phyloP scores from a whole-genome alignment of 2,797 vertebrate genomes.

The Rhyacichthys aspro region DNA sequence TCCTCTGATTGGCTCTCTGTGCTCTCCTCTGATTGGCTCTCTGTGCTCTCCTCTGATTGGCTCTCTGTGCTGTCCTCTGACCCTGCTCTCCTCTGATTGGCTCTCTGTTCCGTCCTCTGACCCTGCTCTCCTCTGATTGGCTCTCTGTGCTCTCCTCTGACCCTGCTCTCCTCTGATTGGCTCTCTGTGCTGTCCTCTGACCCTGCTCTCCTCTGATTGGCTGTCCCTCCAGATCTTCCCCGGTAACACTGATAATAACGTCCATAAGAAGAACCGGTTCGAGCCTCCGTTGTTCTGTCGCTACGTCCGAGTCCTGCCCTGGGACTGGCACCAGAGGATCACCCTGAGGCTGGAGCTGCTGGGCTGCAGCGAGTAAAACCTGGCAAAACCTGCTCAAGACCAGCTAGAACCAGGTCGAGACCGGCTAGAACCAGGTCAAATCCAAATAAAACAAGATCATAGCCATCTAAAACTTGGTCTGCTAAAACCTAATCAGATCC shows the following conservation, averaged over 20 bases:
- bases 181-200: not conserved
- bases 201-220: not conserved
- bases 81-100: not conserved
- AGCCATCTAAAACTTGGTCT: too few relatives aligned
- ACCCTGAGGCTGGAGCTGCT: slow-evolving; percentile 94
- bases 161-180: not conserved
- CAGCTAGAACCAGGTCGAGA: too few relatives aligned
- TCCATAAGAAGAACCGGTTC: slow-evolving; percentile 93
- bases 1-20: not conserved
- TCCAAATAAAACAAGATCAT: too few relatives aligned
- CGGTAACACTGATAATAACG: slow-evolving; percentile 94
- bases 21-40: slow-evolving; percentile 1
- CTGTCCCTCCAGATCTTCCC: slow-evolving; percentile 83
- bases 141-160: not conserved
- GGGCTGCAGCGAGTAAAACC: slow-evolving; percentile 85
- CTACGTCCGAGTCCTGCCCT: slow-evolving; percentile 89
- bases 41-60: not conserved
- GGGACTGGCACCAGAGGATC: slow-evolving; percentile 95
- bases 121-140: not conserved
- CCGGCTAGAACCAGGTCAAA: too few relatives aligned
- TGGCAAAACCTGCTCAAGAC: not conserved
- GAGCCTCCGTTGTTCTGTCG: slow-evolving; percentile 84
- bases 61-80: not conserved
- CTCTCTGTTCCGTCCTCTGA: not conserved
- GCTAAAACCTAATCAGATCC: too few relatives aligned